Base-by-base conservation (phyloP, 1,140 invertebrate genomes). In the Vollenhovia emeryi region DNA sequence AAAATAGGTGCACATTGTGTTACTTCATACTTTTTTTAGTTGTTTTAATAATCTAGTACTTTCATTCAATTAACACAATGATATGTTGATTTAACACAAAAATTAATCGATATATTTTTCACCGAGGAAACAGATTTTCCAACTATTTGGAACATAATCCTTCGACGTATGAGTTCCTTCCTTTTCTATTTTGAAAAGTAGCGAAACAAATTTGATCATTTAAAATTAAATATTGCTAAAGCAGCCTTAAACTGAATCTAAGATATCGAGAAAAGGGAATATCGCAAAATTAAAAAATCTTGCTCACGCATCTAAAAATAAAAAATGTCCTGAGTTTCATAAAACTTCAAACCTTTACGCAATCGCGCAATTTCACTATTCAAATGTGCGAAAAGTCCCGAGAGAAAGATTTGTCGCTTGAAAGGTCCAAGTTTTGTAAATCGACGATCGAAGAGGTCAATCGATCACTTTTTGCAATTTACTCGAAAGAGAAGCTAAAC, bases 401-500 rank as follows among this genome's bases (percentile, higher is more conserved):
- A 62, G 1, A 36, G n/a, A 13, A 21, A 62, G 30, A 11, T 62
- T n/a, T 0, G 4, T 24, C n/a, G n/a, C 5, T 36, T 24, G 3
- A 66, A 66, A 33, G 36, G 33, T 40, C 2, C 8, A 2, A 40
- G 57, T 43, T 1, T 74, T 24, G 15, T 74, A 74, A 55, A 57
- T 40, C 8, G 5, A 24, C 15, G 9, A 40, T 9, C 68, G 13
- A 40, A n/a, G 13, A 1, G 15, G 9, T 43, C 15, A 13, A 43
- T 75, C 43, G 55, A 73, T 73, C 48, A 55, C 6, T 36, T 73
- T 18, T 73, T 18, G 21, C 27, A 71, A 52, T 71, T 62, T 36
- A 18, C 9, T 24, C 13, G n/a, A 64, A 50, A 68, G 30, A 48
- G 27, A 36, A 50, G 18, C 11, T n/a, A 18, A 78, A 21, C 43